Percentiles rank a stretch among this genome's conserved stretches.
phyloP scores from a whole-genome alignment of 2,113 vertebrate species.

The Urocolius indicus region DNA sequence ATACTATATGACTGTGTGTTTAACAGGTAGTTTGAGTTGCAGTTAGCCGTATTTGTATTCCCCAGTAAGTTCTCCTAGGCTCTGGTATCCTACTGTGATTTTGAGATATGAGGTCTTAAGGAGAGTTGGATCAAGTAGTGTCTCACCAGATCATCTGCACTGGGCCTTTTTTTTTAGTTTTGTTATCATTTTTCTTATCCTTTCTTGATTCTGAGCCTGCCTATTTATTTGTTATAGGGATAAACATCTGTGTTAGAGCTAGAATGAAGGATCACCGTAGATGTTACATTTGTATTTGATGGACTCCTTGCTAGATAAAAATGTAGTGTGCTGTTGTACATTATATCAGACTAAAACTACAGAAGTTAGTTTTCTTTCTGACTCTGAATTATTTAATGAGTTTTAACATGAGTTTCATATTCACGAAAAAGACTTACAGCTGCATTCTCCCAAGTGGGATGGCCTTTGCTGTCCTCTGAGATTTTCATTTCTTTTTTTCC shows the following conservation, averaged over 20 bases:
- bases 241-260: constrained; percentile 70
- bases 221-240: constrained; percentile 73
- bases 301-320: constrained; percentile 57
- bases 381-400: not conserved
- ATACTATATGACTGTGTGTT: constrained; percentile 47
- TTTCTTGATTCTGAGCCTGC: constrained; percentile 55
- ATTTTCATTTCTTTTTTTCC: not conserved
- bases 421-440: not conserved
- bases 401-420: not conserved
- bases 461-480: not conserved
- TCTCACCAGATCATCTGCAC: constrained; percentile 59
- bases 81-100: constrained; percentile 66
- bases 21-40: constrained; percentile 57
- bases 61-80: constrained; percentile 41
- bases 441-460: not conserved
- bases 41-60: constrained; percentile 68
- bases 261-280: constrained; percentile 61
- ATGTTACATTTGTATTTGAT: constrained; percentile 67
- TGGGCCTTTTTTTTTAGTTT: constrained; percentile 27
- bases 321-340: not conserved
- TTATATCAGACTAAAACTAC: not conserved
- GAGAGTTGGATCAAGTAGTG: constrained; percentile 53
- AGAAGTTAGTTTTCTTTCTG: constrained; percentile 4
- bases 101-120: constrained; percentile 70
- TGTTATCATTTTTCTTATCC: constrained; percentile 69